These are phyloP conservation scores for Myiotriccus ornatus DNA, from an alignment of 2,797 vertebrate genomes.

Conservation along the genomic window DNA sequence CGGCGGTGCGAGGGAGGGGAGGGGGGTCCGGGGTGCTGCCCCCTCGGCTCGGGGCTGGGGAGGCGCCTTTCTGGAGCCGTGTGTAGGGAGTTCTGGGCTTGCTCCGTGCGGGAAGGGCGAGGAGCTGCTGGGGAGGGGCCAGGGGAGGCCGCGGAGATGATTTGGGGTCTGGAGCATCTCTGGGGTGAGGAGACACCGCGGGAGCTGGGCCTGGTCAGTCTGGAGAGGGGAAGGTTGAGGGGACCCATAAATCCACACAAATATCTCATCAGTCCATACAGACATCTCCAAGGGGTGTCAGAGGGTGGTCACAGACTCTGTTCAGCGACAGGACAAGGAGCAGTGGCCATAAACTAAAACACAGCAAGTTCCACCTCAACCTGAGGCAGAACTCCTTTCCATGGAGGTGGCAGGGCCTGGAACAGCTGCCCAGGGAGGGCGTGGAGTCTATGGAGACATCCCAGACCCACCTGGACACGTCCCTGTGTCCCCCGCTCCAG, in stretches of 20 bases:
- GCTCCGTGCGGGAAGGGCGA: neutral
- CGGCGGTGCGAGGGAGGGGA: neutral
- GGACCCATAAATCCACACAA: neutral
- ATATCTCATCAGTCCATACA: too few relatives aligned
- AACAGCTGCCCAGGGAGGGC: neutral
- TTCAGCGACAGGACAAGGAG: neutral
- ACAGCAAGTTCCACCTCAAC: neutral
- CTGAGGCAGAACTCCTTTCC: neutral
- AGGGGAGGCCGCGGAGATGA: rapidly evolving
- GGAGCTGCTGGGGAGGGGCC: neutral
- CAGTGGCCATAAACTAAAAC: rapidly evolving
- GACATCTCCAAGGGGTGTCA: neutral
- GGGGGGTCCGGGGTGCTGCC: too few relatives aligned
- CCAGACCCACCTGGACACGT: rapidly evolving
- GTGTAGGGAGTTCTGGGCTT: rapidly evolving
- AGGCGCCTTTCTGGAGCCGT: neutral
- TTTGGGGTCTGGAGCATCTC: neutral
- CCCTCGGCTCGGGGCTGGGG: too few relatives aligned
- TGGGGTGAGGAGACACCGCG: neutral
- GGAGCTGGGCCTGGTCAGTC: neutral
- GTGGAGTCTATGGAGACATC: neutral
- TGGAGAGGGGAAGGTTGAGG: neutral
- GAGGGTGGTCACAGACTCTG: neutral
- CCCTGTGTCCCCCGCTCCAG: neutral
- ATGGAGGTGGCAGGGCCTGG: neutral